A percentile compares a stretch with the other conserved stretches of the same genome.
Conservation (phyloP, 2,113 vertebrate species). For the Silurus glanis region DNA sequence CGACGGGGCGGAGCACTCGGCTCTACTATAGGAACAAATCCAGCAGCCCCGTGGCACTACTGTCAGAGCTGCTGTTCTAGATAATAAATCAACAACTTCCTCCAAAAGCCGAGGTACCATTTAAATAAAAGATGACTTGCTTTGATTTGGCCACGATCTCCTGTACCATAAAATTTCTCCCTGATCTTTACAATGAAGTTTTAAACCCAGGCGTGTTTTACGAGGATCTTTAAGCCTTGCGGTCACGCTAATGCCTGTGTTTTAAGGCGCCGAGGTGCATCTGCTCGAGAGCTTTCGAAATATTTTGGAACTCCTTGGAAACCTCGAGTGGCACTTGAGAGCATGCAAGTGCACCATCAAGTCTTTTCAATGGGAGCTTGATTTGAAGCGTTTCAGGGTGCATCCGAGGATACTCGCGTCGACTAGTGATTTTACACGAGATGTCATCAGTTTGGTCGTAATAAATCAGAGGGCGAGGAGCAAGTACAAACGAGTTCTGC, state of each 20-base stretch:
- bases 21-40: too few species aligned
- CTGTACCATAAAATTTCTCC: neutral
- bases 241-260: neutral
- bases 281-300: slow-evolving; percentile 46
- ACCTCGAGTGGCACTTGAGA: slow-evolving; percentile 34
- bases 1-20: too few species aligned
- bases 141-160: neutral
- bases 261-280: slow-evolving; percentile 2
- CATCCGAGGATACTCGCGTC: slow-evolving; percentile 11
- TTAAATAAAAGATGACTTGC: neutral
- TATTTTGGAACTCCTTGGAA: slow-evolving; percentile 53
- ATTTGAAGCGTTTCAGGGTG: slow-evolving; percentile 19
- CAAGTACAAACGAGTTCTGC: slow-evolving; percentile 32
- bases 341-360: slow-evolving; percentile 23
- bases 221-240: slow-evolving; percentile 6
- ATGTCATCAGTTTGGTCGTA: slow-evolving; percentile 28
- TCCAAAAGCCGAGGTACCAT: neutral
- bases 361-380: slow-evolving; percentile 33
- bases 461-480: slow-evolving; percentile 30
- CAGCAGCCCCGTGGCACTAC: too few species aligned
- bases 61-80: neutral
- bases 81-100: neutral
- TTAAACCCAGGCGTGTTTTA: neutral
- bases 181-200: neutral
- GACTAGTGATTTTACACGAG: slow-evolving; percentile 4